A percentile compares a stretch with the other conserved stretches of the same genome.
Evolutionary conservation across 1,140 invertebrate species (phyloP).

Genomic region (Panulirus ornatus): DNA sequence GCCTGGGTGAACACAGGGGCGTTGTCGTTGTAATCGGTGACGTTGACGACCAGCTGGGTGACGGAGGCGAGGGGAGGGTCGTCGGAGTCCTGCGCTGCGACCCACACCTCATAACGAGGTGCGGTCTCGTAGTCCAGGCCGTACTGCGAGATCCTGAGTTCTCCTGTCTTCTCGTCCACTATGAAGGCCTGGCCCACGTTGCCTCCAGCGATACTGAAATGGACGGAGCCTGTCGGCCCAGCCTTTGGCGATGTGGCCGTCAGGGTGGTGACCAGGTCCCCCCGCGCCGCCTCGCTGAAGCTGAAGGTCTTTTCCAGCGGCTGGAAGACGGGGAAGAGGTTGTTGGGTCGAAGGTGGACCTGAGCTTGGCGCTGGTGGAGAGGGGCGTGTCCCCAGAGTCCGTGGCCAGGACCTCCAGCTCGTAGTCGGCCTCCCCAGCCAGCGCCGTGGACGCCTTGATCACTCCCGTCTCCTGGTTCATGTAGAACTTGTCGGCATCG

Average conservation of each 20-base stretch:
- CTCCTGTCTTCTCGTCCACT: conserved; percentile 88
- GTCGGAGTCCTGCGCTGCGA: conserved; percentile 92
- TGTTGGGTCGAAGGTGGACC: conserved; percentile 80
- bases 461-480: conserved; percentile 89
- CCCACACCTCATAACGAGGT: conserved; percentile 92
- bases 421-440: conserved; percentile 80
- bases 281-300: conserved; percentile 86
- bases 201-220: conserved; percentile 93
- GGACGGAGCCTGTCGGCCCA: conserved; percentile 82
- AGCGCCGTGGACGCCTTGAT: conserved; percentile 81
- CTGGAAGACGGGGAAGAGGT: conserved; percentile 82
- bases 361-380: conserved; percentile 80
- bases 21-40: conserved; percentile 96
- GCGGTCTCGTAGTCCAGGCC: conserved; percentile 93
- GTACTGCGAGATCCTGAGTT: conserved; percentile 85
- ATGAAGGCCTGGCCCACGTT: conserved; percentile 91
- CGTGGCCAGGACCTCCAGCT: conserved; percentile 84
- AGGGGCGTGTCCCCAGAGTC: conserved; percentile 79
- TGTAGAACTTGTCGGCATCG: conserved; percentile 86
- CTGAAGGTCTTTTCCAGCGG: conserved; percentile 83
- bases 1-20: conserved; percentile 87
- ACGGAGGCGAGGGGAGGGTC: conserved; percentile 86
- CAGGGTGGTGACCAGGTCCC: conserved; percentile 78
- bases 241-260: conserved; percentile 82
- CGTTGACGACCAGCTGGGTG: conserved; percentile 86